phyloP scores from a whole-genome alignment of 1,140 invertebrate genomes.

The Eueides isabella region DNA sequence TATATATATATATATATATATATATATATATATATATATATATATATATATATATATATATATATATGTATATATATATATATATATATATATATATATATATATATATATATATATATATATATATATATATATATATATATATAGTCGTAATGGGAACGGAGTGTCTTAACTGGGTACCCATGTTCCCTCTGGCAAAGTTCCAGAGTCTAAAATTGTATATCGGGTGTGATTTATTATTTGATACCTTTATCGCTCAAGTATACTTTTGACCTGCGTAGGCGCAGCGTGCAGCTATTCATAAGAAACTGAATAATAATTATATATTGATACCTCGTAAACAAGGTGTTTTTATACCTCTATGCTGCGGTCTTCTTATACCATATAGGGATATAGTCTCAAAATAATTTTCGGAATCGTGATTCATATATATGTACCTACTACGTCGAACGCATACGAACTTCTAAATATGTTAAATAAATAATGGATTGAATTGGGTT shows the following conservation, averaged over 20 bases:
- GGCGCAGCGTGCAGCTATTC: slow-evolving; percentile 10
- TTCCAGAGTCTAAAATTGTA: not conserved
- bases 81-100: too few species aligned
- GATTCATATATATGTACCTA: not conserved
- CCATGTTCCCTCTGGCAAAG: not conserved
- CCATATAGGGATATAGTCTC: not conserved
- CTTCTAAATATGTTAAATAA: not conserved
- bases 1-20: too few species aligned
- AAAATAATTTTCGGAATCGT: not conserved
- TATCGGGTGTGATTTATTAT: not conserved
- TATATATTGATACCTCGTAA: not conserved
- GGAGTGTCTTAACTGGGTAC: too few species aligned
- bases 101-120: too few species aligned
- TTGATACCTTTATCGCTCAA: not conserved
- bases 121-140: too few species aligned
- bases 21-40: too few species aligned
- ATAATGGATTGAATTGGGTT: not conserved
- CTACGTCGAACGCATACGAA: not conserved
- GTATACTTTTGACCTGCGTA: slow-evolving; percentile 23
- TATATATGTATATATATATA: too few species aligned
- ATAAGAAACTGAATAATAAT: not conserved
- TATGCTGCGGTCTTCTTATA: not conserved
- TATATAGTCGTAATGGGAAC: too few species aligned
- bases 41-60: too few species aligned
- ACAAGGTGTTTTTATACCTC: slow-evolving; percentile 2